A percentile compares a stretch with the other conserved stretches of the same genome.
These are phyloP conservation scores for Polydrusus pterygomalis DNA, from an alignment of 2,888 invertebrate species.

Conservation along the genomic window DNA sequence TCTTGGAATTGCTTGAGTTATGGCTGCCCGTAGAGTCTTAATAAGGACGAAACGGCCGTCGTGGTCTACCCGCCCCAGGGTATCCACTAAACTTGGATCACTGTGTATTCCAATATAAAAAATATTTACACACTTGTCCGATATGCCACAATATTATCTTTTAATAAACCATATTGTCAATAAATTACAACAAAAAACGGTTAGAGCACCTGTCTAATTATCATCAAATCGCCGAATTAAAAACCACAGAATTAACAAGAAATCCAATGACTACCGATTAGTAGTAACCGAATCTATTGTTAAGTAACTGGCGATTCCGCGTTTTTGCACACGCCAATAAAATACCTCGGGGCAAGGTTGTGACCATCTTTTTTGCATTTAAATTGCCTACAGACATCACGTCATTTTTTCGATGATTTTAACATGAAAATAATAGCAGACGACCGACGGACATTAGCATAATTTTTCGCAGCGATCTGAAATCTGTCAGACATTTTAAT, in stretches of 20 bases:
- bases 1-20: too few species aligned
- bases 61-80: too few species aligned
- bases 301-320: slow-evolving; percentile 21
- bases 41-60: too few species aligned
- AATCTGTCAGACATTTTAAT: slow-evolving; percentile 43
- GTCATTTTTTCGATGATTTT: slow-evolving; percentile 46
- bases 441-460: slow-evolving; percentile 37
- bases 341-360: slow-evolving; percentile 36
- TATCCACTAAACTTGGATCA: too few species aligned
- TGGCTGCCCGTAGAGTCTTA: too few species aligned
- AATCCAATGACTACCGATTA: slow-evolving; percentile 6
- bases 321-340: slow-evolving; percentile 28
- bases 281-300: slow-evolving; percentile 19
- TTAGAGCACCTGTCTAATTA: not conserved
- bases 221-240: not conserved
- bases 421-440: slow-evolving; percentile 34
- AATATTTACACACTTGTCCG: too few species aligned
- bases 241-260: not conserved
- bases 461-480: slow-evolving; percentile 35
- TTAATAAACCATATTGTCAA: too few species aligned
- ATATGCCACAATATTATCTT: too few species aligned
- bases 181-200: too few species aligned
- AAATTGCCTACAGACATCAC: slow-evolving; percentile 39
- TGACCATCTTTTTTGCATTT: slow-evolving; percentile 34
- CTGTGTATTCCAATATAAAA: too few species aligned